Evolutionary conservation across 2,113 vertebrate species (phyloP).

Genomic region (Arenaria interpres): DNA sequence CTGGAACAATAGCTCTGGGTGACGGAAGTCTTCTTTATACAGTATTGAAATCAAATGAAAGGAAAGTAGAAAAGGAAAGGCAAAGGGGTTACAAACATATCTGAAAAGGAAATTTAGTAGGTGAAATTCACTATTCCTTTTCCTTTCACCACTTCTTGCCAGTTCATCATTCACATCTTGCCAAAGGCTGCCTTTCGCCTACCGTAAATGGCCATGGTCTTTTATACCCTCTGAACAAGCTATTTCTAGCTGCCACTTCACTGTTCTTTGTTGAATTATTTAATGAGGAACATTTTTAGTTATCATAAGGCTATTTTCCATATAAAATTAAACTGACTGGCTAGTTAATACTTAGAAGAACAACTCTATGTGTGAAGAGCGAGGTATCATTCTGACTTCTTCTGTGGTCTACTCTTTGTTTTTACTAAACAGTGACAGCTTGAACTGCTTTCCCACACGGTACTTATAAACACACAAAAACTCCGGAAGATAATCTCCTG

Average conservation of each 20-base stretch:
- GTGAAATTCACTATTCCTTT: not conserved
- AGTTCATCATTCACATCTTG: not conserved
- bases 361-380: not conserved
- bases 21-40: not conserved
- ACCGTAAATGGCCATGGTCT: not conserved
- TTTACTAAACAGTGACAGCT: not conserved
- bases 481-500: not conserved
- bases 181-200: not conserved
- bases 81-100: not conserved
- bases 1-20: not conserved
- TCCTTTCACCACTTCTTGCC: not conserved
- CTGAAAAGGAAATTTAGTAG: not conserved
- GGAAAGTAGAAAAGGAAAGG: not conserved
- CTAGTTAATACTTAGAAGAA: not conserved
- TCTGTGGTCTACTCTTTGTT: not conserved
- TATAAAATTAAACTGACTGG: not conserved
- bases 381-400: not conserved
- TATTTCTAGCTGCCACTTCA: not conserved
- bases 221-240: not conserved
- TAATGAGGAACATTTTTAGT: not conserved
- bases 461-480: not conserved
- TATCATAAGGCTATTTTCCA: not conserved
- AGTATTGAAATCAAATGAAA: not conserved
- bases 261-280: not conserved
- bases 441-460: accelerated